Conservation (phyloP, 2,113 vertebrate genomes). For the Xenus cinereus region DNA sequence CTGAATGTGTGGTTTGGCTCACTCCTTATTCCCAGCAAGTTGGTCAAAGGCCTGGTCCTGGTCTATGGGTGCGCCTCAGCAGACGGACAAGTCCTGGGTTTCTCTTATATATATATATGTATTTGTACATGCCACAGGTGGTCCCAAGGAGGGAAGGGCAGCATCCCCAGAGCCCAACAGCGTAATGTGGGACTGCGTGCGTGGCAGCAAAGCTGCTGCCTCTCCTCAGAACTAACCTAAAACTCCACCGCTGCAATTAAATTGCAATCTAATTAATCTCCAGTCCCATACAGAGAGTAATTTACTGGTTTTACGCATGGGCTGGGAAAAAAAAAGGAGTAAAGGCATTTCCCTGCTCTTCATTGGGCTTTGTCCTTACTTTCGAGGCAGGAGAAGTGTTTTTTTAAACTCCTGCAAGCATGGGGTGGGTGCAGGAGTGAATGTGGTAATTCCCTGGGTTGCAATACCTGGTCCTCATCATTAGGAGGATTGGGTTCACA, state of each 20-base stretch:
- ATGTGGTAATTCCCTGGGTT: too few relatives aligned
- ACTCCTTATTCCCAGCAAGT: background rate
- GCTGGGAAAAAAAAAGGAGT: too few relatives aligned
- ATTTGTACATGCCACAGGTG: fast-evolving
- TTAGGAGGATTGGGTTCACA: too few relatives aligned
- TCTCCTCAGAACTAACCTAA: background rate
- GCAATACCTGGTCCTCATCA: too few relatives aligned
- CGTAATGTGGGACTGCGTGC: background rate
- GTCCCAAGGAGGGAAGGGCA: too few relatives aligned
- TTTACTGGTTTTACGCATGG: background rate
- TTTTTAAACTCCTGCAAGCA: too few relatives aligned
- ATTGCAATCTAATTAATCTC: background rate
- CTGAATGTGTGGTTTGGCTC: background rate
- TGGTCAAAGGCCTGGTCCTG: background rate
- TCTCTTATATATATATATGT: background rate
- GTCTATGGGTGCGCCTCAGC: fast-evolving
- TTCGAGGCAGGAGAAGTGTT: too few relatives aligned
- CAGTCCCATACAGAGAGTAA: background rate
- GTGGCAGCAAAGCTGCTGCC: background rate
- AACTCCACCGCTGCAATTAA: background rate
- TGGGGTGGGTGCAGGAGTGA: too few relatives aligned
- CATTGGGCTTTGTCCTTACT: too few relatives aligned
- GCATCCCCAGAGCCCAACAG: fast-evolving
- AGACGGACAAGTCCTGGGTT: background rate
- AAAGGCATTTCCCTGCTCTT: too few relatives aligned